A percentile compares a stretch with the other conserved stretches of the same genome.
These are phyloP conservation scores for Pogoniulus pusillus DNA, from an alignment of 2,797 vertebrate genomes.

Conservation along the genomic window DNA sequence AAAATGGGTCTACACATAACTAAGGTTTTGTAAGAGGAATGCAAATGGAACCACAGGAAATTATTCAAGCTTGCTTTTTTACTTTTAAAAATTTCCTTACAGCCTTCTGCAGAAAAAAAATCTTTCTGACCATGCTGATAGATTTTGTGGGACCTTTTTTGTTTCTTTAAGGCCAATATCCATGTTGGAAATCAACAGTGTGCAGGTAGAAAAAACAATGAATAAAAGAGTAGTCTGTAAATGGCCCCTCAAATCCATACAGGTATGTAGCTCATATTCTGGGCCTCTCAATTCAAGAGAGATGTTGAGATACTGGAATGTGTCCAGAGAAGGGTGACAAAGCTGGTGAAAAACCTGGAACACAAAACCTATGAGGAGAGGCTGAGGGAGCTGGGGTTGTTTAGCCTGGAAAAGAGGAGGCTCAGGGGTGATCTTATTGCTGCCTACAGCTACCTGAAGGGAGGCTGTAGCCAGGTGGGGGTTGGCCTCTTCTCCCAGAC, in stretches of 20 bases:
- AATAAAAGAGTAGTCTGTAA: neutral
- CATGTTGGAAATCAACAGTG: neutral
- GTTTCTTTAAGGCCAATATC: neutral
- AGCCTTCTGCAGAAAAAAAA: neutral
- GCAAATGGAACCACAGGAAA: neutral
- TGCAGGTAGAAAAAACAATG: neutral
- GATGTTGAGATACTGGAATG: too few species aligned
- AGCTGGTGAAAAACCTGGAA: too few species aligned
- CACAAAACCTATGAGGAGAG: too few species aligned
- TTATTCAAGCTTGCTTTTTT: neutral
- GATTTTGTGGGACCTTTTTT: neutral
- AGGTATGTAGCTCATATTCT: neutral
- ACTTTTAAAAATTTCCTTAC: neutral
- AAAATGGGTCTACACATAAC: slow-evolving; percentile 4
- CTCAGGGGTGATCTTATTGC: too few species aligned
- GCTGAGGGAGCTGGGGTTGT: too few species aligned
- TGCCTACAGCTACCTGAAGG: too few species aligned
- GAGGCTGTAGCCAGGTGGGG: too few species aligned
- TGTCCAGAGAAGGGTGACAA: too few species aligned
- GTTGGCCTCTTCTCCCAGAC: too few species aligned
- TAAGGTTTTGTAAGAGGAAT: neutral
- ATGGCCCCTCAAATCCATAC: neutral
- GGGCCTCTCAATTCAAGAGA: too few species aligned
- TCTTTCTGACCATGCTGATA: neutral
- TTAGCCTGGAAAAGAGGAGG: too few species aligned